Conservation (phyloP, 2,888 invertebrate species). For the Patella caerulea region DNA sequence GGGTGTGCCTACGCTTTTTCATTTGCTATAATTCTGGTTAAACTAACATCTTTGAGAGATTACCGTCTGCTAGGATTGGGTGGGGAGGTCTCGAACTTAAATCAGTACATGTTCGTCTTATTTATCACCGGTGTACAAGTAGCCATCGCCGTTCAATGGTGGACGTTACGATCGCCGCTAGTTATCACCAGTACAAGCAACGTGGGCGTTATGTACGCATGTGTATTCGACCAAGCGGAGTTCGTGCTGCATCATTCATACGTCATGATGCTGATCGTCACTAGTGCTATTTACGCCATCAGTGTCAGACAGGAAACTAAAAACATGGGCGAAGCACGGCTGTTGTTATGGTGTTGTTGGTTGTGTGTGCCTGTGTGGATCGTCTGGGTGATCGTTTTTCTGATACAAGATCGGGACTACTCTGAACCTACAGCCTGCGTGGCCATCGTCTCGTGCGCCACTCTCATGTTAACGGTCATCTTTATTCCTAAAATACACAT, state of each 20-base stretch:
- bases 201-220: conserved; percentile 41
- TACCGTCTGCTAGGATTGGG: conserved; percentile 85
- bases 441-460: conserved; percentile 86
- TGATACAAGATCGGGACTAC: conserved; percentile 53
- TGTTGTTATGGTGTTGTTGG: conserved; percentile 89
- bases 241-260: conserved; percentile 82
- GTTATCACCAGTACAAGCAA: conserved; percentile 37
- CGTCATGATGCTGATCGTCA: conserved; percentile 85
- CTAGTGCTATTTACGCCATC: conserved; percentile 86
- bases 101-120: conserved; percentile 86
- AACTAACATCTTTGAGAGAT: conserved; percentile 92
- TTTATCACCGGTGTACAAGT: conserved; percentile 86
- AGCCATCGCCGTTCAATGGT: conserved; percentile 70
- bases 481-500: conserved; percentile 85
- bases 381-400: conserved; percentile 77
- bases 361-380: conserved; percentile 82
- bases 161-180: conserved; percentile 58
- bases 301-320: conserved; percentile 88
- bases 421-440: conserved; percentile 83
- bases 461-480: conserved; percentile 90
- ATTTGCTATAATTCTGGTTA: conserved; percentile 90
- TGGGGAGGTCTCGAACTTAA: conserved; percentile 81
- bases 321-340: conserved; percentile 92
- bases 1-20: conserved; percentile 79
- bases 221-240: conserved; percentile 49